Base-by-base conservation (phyloP, 2,797 vertebrate species). In the Remorina albescens region DNA sequence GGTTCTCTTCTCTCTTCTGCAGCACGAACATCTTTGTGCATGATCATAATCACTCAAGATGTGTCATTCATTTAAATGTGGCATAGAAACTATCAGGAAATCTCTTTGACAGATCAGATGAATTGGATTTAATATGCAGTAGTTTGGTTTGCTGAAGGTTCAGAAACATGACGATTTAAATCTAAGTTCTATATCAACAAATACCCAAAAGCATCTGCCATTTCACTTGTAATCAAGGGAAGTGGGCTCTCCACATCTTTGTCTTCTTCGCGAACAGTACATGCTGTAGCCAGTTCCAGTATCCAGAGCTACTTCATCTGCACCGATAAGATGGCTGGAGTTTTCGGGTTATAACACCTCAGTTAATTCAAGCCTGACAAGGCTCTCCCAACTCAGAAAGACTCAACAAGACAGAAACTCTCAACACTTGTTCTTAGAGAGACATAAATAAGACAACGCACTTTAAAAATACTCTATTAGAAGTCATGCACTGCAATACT, bases 191-290 rank as follows among this genome's bases (percentile, higher is more conserved):
- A 36, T 74, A 69, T 32, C 56, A 59, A 55, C 67, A 59, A 63
- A 78, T 9, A 47, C 66, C 41, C 67, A 61, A 16, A n/a, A 68
- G 63, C 50, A 4, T 74, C 70, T 77, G 68, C 30, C 47, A 59
- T 83, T 80, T 81, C 68, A 26, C 58, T 62, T 63, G 70, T 13
- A 76, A 85, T 87, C 81, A 86, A 72, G 75, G 59, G 51, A 77
- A 65, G 63, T 61, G 76, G 62, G 53, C 62, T 55, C 55, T 53
- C 57, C 28, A 18, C 56, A 65, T 75, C 51, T 64, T 66, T 75
- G 32, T 67, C 82, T 74, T 57, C 47, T 56, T 64, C 67, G 74
- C 62, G 65, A 44, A 42, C 34, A 67, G 11, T 34, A 53, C 13
- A 47, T 1, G 3, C 8, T 23, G 62, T 25, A 58, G 53, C 77